These are phyloP conservation scores for Nephrotoma appendiculata DNA, from an alignment of 2,888 invertebrate genomes.

Conservation along the genomic window DNA sequence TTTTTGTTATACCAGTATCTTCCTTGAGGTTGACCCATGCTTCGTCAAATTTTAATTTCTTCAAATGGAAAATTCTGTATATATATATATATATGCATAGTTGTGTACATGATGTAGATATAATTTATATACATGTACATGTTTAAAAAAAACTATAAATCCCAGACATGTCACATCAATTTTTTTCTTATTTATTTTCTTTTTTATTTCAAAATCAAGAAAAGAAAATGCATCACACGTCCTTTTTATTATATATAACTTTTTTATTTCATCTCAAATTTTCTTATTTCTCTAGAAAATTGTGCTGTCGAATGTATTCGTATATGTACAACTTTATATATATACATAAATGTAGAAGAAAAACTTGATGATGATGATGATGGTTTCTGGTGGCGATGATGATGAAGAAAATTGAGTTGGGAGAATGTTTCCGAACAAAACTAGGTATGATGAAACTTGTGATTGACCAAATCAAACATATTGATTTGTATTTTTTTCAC, in stretches of 20 bases:
- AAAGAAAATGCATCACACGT: slow-evolving; percentile 6
- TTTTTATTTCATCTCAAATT: not conserved
- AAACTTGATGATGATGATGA: not conserved
- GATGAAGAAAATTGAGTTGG: not conserved
- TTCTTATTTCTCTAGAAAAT: not conserved
- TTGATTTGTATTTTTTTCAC: slow-evolving; percentile 2
- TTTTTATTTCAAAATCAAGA: not conserved
- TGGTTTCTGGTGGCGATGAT: not conserved
- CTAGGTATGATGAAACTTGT: not conserved
- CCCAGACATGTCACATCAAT: not conserved
- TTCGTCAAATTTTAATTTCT: not conserved
- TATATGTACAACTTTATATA: not conserved
- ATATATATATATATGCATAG: not conserved
- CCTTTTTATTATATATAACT: not conserved
- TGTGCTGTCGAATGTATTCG: not conserved
- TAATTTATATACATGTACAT: not conserved
- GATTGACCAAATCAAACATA: slow-evolving; percentile 7
- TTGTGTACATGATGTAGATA: not conserved
- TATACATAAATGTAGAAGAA: not conserved
- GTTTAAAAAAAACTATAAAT: not conserved
- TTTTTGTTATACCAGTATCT: not conserved
- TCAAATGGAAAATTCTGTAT: not conserved
- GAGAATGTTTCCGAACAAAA: not conserved
- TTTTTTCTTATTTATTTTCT: not conserved
- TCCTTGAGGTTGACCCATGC: not conserved